Conservation (phyloP, 2,888 invertebrate genomes). For the Nomada ferruginata region DNA sequence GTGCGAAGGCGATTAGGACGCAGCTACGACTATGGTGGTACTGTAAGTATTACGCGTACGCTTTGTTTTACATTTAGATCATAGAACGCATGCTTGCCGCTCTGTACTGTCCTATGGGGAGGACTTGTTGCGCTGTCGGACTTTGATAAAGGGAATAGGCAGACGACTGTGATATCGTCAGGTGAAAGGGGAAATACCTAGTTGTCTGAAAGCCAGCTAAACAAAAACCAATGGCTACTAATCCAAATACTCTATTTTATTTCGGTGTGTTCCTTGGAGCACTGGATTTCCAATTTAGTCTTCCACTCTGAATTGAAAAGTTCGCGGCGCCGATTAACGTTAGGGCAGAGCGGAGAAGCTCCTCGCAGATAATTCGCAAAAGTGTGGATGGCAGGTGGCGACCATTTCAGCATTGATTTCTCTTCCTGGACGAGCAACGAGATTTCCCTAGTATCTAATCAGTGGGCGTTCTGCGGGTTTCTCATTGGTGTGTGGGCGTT, state of each 20-base stretch:
- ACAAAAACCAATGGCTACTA: no score
- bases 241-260: no score
- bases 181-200: no score
- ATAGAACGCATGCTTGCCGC: no score
- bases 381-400: slow-evolving; percentile 47
- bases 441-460: slow-evolving; percentile 79
- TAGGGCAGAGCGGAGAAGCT: neutral
- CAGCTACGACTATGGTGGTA: slow-evolving; percentile 82
- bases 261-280: no score
- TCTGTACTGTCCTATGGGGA: no score
- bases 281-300: neutral
- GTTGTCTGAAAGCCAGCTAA: no score
- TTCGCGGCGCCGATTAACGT: neutral
- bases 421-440: slow-evolving; percentile 62
- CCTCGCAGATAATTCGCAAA: slow-evolving; percentile 23
- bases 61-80: neutral
- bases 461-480: slow-evolving; percentile 81
- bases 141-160: neutral
- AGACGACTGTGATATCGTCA: no score
- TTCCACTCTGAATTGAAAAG: neutral
- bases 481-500: slow-evolving; percentile 83
- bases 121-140: neutral
- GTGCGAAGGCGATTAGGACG: slow-evolving; percentile 66
- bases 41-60: slow-evolving; percentile 76
- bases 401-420: slow-evolving; percentile 73